Conservation (phyloP, 2,888 invertebrate species). For the Stenchaetothrips biformis region DNA sequence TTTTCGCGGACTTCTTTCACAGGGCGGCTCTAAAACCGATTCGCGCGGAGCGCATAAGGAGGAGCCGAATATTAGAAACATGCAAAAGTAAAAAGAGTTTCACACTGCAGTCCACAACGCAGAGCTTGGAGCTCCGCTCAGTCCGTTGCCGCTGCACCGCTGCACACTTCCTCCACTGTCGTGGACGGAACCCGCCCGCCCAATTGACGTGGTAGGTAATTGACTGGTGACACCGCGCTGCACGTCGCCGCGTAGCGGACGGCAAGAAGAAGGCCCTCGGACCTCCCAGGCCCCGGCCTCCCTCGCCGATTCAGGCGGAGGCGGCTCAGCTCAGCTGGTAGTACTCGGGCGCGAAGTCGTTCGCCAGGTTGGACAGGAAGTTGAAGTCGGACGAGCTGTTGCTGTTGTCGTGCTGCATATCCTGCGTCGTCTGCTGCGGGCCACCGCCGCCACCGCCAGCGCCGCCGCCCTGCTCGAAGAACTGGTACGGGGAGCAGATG, state of each 20-base stretch:
- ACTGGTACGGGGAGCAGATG: slow-evolving; percentile 64
- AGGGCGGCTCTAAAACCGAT: neutral
- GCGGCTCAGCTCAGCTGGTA: slow-evolving; percentile 65
- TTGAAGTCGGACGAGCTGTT: slow-evolving; percentile 93
- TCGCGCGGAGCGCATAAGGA: too few relatives aligned
- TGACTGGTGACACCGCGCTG: neutral
- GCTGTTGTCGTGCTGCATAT: slow-evolving; percentile 66
- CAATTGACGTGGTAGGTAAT: neutral
- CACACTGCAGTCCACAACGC: neutral
- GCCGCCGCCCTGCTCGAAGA: slow-evolving; percentile 54
- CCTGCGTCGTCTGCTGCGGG: slow-evolving; percentile 41
- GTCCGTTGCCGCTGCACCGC: too few relatives aligned
- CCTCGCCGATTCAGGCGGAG: too few relatives aligned
- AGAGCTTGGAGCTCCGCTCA: too few relatives aligned
- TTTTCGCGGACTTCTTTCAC: neutral
- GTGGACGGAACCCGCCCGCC: neutral
- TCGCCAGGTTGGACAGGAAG: slow-evolving; percentile 85
- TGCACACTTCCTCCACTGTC: neutral
- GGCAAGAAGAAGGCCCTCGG: too few relatives aligned
- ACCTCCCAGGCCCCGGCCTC: too few relatives aligned
- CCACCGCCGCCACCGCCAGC: slow-evolving; percentile 47
- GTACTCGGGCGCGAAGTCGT: slow-evolving; percentile 89
- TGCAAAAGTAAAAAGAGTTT: neutral
- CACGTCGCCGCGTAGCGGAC: neutral
- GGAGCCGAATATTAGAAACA: neutral